Conservation (phyloP, 1,140 invertebrate species). For the Drosophila nannoptera region DNA sequence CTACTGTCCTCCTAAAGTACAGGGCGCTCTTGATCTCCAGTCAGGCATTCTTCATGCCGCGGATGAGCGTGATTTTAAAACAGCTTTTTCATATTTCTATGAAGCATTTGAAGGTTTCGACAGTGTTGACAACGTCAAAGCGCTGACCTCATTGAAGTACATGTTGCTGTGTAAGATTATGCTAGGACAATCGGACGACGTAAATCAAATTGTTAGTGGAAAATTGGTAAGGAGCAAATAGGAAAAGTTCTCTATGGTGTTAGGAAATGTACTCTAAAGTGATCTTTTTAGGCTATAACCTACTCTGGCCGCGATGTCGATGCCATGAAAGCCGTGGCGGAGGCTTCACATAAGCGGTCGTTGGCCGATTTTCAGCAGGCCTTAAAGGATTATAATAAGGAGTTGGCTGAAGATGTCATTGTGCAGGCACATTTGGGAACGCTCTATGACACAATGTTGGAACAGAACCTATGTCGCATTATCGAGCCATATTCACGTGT, state of each 20-base stretch:
- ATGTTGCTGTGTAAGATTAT: constrained; percentile 99
- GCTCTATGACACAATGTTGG: constrained; percentile 98
- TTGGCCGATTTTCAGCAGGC: constrained; percentile 96
- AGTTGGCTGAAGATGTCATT: constrained; percentile 97
- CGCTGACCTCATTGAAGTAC: constrained; percentile 96
- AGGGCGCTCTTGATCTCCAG: constrained; percentile 97
- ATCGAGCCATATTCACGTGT: constrained; percentile 99
- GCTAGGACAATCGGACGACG: constrained; percentile 97
- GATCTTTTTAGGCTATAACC: constrained; percentile 86
- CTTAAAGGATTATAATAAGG: constrained; percentile 90
- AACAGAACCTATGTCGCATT: constrained; percentile 98
- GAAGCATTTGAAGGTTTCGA: constrained; percentile 99
- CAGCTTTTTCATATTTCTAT: constrained; percentile 99
- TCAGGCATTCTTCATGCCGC: constrained; percentile 99
- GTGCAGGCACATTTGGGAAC: constrained; percentile 97
- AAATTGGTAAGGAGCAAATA: constrained; percentile 84
- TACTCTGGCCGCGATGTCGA: constrained; percentile 97
- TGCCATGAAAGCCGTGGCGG: constrained; percentile 98
- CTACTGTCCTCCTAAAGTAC: constrained; percentile 99
- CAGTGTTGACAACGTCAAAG: constrained; percentile 94
- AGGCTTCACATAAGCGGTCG: constrained; percentile 97
- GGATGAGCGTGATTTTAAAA: constrained; percentile 99
- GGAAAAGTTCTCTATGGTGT: neutral
- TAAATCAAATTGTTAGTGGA: constrained; percentile 95
- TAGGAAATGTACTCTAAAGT: neutral